Evolutionary conservation across 2,888 invertebrate species (phyloP).

Genomic region (Bembecia ichneumoniformis): DNA sequence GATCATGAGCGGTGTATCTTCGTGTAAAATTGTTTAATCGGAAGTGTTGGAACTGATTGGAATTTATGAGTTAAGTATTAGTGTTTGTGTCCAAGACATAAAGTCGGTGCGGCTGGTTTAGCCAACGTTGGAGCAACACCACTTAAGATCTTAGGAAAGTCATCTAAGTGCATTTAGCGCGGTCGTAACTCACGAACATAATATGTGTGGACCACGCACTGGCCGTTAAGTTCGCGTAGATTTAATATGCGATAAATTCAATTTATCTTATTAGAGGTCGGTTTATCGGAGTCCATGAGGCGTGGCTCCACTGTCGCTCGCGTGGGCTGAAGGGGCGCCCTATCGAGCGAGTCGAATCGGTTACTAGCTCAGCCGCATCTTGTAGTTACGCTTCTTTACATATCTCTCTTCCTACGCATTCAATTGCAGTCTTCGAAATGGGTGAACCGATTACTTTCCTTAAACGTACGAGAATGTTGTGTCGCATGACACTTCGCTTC

Average conservation of each 20-base stretch:
- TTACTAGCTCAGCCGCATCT: slow-evolving; percentile 2
- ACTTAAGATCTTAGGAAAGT: slow-evolving; percentile 17
- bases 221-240: slow-evolving; percentile 32
- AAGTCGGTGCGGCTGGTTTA: background rate
- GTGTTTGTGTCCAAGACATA: background rate
- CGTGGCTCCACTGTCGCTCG: slow-evolving; percentile 20
- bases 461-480: background rate
- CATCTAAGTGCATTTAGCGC: slow-evolving; percentile 24
- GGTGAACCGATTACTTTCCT: background rate
- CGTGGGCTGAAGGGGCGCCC: slow-evolving; percentile 27
- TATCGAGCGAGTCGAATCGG: slow-evolving; percentile 14
- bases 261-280: slow-evolving; percentile 44
- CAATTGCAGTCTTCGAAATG: slow-evolving; percentile 10
- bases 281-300: slow-evolving; percentile 21
- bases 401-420: slow-evolving; percentile 27
- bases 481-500: background rate
- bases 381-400: slow-evolving; percentile 19
- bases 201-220: slow-evolving; percentile 33
- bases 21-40: background rate
- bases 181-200: slow-evolving; percentile 28
- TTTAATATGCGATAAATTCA: slow-evolving; percentile 46
- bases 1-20: too few relatives aligned
- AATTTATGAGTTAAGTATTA: background rate
- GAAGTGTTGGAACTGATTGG: background rate
- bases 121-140: background rate